Evolutionary conservation across 2,113 vertebrate genomes (phyloP), one percentile per base, ranked within the genome.

Genomic region (Megaleporinus macrocephalus): DNA sequence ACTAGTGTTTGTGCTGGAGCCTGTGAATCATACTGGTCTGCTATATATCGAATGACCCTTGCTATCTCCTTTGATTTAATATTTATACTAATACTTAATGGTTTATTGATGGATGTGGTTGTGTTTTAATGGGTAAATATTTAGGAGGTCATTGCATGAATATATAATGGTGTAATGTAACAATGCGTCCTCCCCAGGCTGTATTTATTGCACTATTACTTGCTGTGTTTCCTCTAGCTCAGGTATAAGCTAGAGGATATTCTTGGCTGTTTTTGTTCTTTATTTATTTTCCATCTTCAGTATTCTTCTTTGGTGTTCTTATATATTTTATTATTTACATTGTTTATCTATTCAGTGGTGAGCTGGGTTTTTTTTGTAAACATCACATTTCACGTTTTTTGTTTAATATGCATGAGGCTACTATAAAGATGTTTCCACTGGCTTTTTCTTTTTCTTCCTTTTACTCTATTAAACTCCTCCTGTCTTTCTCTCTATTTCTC

Each of bases 401-500:
- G n/a, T n/a, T 0, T 15, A 5, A n/a, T 41, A 22, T 41, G 36
- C 11, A 27, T 29, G 22, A 33, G 2, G 26, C 27, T 27, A 29
- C 72, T 30, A 20, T 12, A 10, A 22, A 9, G n/a, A 27, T 5
- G 68, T 41, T 76, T 86, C 68, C 27, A 14, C 73, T 53, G 7
- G n/a, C 4, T 13, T 7, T 44, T 66, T 81, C 86, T 16, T 89
- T 44, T 68, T 49, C 69, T 77, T 55, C 57, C 61, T 47, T 36
- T 53, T 78, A 29, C 44, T 53, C 3, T 41, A 18, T 79, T 71
- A 29, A 68, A 57, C 73, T 53, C 76, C 24, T 66, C 49, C 66
- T 73, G 63, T 83, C 63, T 78, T 84, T 89, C 69, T 65, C 74
- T 82, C 81, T 72, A 83, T 90, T 87, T 92, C 81, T 90, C 85